These are phyloP conservation scores for Lanius collurio DNA, from an alignment of 2,113 vertebrate species.

Conservation along the genomic window DNA sequence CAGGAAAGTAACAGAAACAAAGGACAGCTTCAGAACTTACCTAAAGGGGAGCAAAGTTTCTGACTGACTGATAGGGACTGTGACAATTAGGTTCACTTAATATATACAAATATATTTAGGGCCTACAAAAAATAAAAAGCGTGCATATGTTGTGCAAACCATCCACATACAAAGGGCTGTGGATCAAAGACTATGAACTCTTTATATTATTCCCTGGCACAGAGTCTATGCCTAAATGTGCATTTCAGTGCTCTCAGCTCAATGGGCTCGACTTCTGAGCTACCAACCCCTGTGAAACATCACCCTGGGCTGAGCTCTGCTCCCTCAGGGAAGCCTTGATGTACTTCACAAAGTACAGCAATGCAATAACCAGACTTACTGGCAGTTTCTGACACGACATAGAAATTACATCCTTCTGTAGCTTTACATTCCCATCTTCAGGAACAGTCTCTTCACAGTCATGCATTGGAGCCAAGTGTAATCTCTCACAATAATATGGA, in stretches of 20 bases:
- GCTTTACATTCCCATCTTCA: neutral
- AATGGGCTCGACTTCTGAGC: neutral
- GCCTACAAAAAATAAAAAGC: neutral
- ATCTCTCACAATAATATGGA: neutral
- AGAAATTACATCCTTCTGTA: conserved; percentile 4
- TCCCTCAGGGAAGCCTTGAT: neutral
- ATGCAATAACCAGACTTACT: neutral
- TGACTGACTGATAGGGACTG: neutral
- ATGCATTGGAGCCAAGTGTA: neutral
- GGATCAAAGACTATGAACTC: conserved; percentile 7
- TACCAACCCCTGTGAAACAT: neutral
- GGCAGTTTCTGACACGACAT: neutral
- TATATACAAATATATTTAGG: neutral
- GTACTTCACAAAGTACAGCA: neutral
- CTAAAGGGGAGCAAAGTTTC: neutral
- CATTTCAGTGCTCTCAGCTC: conserved; percentile 21
- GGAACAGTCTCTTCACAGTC: neutral
- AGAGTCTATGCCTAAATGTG: neutral
- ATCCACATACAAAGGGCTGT: neutral
- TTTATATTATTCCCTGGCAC: neutral
- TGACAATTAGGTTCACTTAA: neutral
- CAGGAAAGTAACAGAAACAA: conserved; percentile 17
- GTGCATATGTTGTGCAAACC: neutral
- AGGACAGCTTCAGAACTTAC: neutral
- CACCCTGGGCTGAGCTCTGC: neutral